Evolutionary conservation across 2,113 vertebrate genomes (phyloP).

Genomic region (Kryptolebias marmoratus): DNA sequence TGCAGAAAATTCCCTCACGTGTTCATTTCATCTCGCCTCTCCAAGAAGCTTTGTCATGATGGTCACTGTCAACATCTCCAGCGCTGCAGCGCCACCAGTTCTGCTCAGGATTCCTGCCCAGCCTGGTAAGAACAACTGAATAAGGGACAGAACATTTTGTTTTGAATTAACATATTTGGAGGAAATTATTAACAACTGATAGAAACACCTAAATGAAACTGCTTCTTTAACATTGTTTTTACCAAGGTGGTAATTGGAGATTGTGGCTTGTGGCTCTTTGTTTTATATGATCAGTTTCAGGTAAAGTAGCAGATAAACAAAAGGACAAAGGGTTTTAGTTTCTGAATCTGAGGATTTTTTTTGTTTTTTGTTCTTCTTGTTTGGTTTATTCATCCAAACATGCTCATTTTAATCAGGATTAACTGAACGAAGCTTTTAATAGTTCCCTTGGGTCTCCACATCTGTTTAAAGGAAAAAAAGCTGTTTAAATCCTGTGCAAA

Average conservation of each 20-base stretch:
- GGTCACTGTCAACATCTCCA: slow-evolving; percentile 74
- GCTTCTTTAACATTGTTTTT: too few species aligned
- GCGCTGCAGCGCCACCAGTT: slow-evolving; percentile 16
- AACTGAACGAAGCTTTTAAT: too few species aligned
- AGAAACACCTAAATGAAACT: not conserved
- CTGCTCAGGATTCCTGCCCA: slow-evolving; percentile 61
- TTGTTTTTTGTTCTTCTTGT: not conserved
- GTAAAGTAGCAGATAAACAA: too few species aligned
- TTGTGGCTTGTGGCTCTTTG: too few species aligned
- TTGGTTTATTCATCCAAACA: not conserved
- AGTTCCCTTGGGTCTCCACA: too few species aligned
- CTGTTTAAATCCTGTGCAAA: too few species aligned
- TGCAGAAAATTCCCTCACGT: slow-evolving; percentile 62
- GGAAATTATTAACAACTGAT: not conserved
- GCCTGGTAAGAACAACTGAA: slow-evolving; percentile 52
- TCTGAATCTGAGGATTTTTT: too few species aligned
- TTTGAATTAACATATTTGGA: not conserved
- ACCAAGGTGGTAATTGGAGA: too few species aligned
- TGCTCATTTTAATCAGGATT: not conserved
- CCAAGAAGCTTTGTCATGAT: slow-evolving; percentile 58
- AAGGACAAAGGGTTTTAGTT: too few species aligned
- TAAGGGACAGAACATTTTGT: not conserved
- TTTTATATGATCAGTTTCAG: too few species aligned
- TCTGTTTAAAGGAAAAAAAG: too few species aligned
- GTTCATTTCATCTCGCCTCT: slow-evolving; percentile 67